phyloP scores from a whole-genome alignment of 2,888 invertebrate species.

The Isotomurus palustris region DNA sequence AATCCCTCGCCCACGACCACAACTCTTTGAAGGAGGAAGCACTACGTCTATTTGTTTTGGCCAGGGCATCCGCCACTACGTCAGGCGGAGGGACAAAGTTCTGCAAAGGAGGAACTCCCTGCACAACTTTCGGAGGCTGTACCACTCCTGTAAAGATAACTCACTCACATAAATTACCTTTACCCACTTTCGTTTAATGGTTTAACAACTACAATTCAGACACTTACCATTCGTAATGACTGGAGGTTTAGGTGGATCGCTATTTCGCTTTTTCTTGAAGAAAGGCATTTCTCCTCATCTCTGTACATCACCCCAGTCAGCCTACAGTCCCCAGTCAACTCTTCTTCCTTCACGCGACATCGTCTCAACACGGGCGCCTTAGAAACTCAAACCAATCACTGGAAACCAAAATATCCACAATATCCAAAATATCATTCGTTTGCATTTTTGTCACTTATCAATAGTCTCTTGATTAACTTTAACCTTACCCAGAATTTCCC shows the following conservation, averaged over 20 bases:
- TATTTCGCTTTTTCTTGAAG: constrained; percentile 29
- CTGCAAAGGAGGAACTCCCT: constrained; percentile 31
- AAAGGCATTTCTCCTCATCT: constrained; percentile 34
- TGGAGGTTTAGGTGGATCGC: constrained; percentile 10
- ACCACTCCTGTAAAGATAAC: neutral
- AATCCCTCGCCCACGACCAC: constrained; percentile 40
- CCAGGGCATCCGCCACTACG: constrained; percentile 31
- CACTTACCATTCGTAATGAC: constrained; percentile 19
- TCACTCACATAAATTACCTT: neutral
- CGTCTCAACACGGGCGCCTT: no score
- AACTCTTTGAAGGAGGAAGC: constrained; percentile 34
- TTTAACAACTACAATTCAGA: neutral
- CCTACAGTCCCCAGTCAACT: no score
- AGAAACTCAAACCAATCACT: no score
- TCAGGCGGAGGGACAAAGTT: constrained; percentile 41
- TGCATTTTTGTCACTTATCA: no score
- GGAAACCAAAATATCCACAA: no score
- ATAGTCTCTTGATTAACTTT: no score
- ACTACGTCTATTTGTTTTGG: constrained; percentile 38
- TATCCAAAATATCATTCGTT: no score
- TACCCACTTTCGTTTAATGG: neutral
- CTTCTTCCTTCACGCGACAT: no score
- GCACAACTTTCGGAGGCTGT: constrained; percentile 1
- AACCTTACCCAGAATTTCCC: no score
- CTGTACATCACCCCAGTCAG: no score